Evolutionary conservation across 2,113 vertebrate genomes (phyloP).

Genomic region (Phyllostomus discolor): DNA sequence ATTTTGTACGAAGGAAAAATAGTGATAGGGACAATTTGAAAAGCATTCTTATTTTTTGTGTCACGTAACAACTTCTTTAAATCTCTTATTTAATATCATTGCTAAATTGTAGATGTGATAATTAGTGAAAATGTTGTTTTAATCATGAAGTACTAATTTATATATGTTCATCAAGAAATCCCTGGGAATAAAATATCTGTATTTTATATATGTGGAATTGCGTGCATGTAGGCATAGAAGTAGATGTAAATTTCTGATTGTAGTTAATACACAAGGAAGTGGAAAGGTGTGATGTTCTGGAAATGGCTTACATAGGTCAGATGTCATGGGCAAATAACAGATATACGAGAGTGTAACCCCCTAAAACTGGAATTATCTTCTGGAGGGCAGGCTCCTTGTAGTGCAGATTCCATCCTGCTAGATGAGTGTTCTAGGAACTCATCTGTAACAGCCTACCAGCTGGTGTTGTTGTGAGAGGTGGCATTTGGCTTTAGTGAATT

Average conservation of each 20-base stretch:
- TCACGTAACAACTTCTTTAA: not conserved
- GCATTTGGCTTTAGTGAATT: no score
- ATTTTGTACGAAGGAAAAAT: conserved; percentile 45
- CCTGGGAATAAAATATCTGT: not conserved
- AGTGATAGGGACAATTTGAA: not conserved
- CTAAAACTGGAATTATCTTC: no score
- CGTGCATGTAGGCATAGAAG: not conserved
- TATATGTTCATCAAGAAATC: not conserved
- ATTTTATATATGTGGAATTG: not conserved
- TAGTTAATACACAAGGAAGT: not conserved
- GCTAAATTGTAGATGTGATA: not conserved
- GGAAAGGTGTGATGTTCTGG: not conserved
- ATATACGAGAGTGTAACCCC: not conserved
- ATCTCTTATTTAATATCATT: not conserved
- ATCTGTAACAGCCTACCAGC: no score
- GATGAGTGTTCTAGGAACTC: no score
- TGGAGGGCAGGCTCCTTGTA: no score
- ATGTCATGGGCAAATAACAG: not conserved
- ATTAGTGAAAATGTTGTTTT: not conserved
- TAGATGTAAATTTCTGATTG: not conserved
- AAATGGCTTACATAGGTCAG: not conserved
- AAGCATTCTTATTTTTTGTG: not conserved
- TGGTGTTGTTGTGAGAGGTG: no score
- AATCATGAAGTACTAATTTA: not conserved
- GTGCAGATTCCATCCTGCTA: no score